Percentiles rank a stretch among this genome's conserved stretches.
phyloP scores from a whole-genome alignment of 2,113 vertebrate genomes.

The Melanerpes aurifrons region DNA sequence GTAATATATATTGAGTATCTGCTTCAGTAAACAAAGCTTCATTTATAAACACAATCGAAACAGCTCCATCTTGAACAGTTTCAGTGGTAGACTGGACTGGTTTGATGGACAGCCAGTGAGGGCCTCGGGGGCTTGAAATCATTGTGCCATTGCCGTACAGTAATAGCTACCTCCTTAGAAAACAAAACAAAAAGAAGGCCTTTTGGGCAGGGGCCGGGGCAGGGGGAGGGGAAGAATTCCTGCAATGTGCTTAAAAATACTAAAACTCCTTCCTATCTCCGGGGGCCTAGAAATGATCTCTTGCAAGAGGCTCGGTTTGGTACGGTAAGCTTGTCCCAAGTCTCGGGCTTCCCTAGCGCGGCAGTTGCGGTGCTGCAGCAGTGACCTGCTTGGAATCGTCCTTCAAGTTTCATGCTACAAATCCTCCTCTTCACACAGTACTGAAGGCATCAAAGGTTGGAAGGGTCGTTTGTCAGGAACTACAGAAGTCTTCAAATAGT shows the following conservation, averaged over 20 bases:
- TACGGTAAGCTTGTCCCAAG: slow-evolving; percentile 65
- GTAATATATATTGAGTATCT: slow-evolving; percentile 75
- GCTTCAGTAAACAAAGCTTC: slow-evolving; percentile 77
- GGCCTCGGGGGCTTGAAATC: slow-evolving; percentile 69
- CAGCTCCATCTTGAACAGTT: slow-evolving; percentile 75
- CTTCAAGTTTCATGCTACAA: slow-evolving; percentile 69
- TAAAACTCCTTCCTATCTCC: slow-evolving; percentile 65
- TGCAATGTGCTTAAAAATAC: slow-evolving; percentile 72
- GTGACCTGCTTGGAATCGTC: slow-evolving; percentile 57
- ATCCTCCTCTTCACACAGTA: slow-evolving; percentile 60
- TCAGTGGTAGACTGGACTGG: slow-evolving; percentile 75
- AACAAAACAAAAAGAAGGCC: slow-evolving; percentile 37
- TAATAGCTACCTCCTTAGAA: slow-evolving; percentile 72
- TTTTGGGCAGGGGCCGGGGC: not conserved
- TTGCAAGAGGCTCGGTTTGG: slow-evolving; percentile 60
- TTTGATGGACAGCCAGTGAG: slow-evolving; percentile 72
- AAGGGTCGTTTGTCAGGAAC: slow-evolving; percentile 50
- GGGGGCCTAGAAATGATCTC: slow-evolving; percentile 55
- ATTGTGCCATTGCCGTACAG: slow-evolving; percentile 77
- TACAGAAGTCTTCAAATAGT: slow-evolving; percentile 55
- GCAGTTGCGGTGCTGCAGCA: slow-evolving; percentile 70
- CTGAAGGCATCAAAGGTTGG: slow-evolving; percentile 69
- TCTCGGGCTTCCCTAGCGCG: slow-evolving; percentile 50
- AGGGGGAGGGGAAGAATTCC: slow-evolving; percentile 22
- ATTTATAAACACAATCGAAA: slow-evolving; percentile 80